phyloP scores from a whole-genome alignment of 2,888 invertebrate genomes.

The Himalopsyche kuldschensis region DNA sequence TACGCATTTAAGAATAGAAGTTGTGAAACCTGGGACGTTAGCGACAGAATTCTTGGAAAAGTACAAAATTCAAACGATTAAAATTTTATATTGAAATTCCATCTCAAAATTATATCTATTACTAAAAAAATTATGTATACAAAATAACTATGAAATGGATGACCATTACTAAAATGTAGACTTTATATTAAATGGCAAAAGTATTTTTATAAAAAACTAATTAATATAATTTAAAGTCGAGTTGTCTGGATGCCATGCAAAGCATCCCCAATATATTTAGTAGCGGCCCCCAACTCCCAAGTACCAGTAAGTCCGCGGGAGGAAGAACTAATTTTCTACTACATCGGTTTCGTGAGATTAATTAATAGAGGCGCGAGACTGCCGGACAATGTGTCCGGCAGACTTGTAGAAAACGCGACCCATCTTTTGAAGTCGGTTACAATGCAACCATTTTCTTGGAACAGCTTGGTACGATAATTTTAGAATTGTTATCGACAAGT shows the following conservation, averaged over 20 bases:
- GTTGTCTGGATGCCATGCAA: neutral
- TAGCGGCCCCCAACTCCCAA: neutral
- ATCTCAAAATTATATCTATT: no score
- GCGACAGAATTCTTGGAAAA: no score
- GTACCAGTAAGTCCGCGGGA: neutral
- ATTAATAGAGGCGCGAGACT: slow-evolving; percentile 20
- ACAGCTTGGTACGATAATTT: neutral
- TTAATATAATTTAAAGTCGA: neutral
- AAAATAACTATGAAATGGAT: no score
- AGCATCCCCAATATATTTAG: neutral
- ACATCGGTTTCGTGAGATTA: slow-evolving; percentile 37
- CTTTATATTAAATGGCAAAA: neutral
- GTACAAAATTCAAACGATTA: no score
- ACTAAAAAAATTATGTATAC: no score
- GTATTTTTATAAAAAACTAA: neutral
- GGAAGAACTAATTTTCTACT: slow-evolving; percentile 35
- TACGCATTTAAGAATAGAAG: no score
- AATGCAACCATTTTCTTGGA: neutral
- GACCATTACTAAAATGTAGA: no score
- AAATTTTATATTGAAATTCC: no score
- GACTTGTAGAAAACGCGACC: neutral
- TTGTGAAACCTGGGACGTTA: no score
- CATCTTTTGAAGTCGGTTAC: neutral
- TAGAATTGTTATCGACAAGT: no score
- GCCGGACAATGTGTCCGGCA: neutral